phyloP scores from a whole-genome alignment of 1,140 invertebrate species.

The Drosophila pallidifrons region DNA sequence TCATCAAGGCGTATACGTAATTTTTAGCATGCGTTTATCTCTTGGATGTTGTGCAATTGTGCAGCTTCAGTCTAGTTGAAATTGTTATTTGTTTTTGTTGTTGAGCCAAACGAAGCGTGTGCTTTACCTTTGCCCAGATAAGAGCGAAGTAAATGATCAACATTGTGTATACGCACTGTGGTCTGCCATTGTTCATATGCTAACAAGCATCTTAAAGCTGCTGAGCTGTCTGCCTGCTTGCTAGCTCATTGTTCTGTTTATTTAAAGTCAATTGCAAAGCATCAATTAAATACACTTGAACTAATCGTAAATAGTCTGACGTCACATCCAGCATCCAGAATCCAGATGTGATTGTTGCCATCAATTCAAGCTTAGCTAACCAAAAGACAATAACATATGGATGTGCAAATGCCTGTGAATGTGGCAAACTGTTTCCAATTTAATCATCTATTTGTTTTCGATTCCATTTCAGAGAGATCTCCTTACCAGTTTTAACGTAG shows the following conservation, averaged over 20 bases:
- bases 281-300: constrained; percentile 65
- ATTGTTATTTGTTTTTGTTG: constrained; percentile 21
- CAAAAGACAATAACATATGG: constrained; percentile 34
- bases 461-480: constrained; percentile 27
- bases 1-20: constrained; percentile 22
- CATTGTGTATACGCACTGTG: constrained; percentile 53
- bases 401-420: constrained; percentile 20
- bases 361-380: constrained; percentile 43
- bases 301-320: constrained; percentile 47
- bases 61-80: constrained; percentile 18
- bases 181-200: constrained; percentile 18
- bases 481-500: too few relatives aligned
- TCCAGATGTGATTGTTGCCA: constrained; percentile 28
- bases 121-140: constrained; percentile 39
- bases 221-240: neutral
- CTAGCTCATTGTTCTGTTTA: constrained; percentile 41
- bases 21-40: constrained; percentile 21
- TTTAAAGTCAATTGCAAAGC: constrained; percentile 43
- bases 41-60: constrained; percentile 11
- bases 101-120: constrained; percentile 43
- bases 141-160: constrained; percentile 35
- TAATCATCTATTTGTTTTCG: constrained; percentile 56
- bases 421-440: constrained; percentile 40
- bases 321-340: neutral
- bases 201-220: constrained; percentile 12